Conservation (phyloP, 2,888 invertebrate genomes). For the Clunio marinus region DNA sequence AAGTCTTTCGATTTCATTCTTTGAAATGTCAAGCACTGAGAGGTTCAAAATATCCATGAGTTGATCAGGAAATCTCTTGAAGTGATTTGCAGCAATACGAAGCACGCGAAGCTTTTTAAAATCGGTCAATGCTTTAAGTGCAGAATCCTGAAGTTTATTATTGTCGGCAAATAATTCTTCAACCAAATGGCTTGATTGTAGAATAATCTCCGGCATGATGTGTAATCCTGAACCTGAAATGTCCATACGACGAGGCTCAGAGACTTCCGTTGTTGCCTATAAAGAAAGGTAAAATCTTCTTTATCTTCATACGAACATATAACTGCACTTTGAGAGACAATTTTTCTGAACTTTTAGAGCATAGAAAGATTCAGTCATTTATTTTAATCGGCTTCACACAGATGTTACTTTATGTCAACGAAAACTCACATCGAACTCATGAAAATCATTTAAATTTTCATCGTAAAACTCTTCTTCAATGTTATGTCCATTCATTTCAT, state of each 20-base stretch:
- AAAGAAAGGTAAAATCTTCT: constrained; percentile 13
- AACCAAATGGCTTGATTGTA: constrained; percentile 43
- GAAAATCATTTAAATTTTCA: constrained; percentile 18
- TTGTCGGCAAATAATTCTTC: constrained; percentile 44
- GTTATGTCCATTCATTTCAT: not conserved
- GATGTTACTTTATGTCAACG: not conserved
- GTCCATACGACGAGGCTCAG: constrained; percentile 41
- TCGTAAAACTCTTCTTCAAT: constrained; percentile 14
- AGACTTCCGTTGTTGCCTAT: constrained; percentile 42
- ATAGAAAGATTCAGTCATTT: constrained; percentile 26
- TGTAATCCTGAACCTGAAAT: constrained; percentile 42
- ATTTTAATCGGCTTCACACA: not conserved
- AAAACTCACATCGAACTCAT: constrained; percentile 32
- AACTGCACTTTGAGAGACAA: constrained; percentile 27
- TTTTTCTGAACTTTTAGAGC: constrained; percentile 37
- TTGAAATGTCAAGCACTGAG: constrained; percentile 63
- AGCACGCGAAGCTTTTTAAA: constrained; percentile 47
- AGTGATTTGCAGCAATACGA: constrained; percentile 55
- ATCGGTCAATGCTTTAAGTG: constrained; percentile 42
- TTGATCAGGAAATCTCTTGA: constrained; percentile 59
- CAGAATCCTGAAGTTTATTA: constrained; percentile 43
- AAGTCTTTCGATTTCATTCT: constrained; percentile 62
- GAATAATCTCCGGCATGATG: constrained; percentile 42
- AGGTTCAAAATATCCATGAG: constrained; percentile 59
- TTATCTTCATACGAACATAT: constrained; percentile 29